A percentile compares a stretch with the other conserved stretches of the same genome.
phyloP scores from a whole-genome alignment of 30 jellyfish, hydroid and myxozoan species.

The Catostylus mosaicus region DNA sequence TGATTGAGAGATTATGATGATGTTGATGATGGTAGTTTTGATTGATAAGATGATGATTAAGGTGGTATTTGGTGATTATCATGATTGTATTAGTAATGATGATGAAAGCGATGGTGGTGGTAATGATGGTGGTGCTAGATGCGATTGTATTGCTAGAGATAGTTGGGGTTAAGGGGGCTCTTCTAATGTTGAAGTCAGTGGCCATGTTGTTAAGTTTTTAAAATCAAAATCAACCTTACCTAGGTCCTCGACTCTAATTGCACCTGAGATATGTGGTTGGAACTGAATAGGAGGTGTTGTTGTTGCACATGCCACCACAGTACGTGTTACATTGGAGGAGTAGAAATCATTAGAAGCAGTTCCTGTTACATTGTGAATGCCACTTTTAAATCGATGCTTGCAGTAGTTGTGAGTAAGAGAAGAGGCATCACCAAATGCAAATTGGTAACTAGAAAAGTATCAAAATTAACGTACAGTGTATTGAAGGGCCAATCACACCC shows the following conservation, averaged over 20 bases:
- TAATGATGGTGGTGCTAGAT: no score
- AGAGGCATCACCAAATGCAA: slow-evolving; percentile 42
- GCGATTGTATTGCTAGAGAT: no score
- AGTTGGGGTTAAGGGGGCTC: no score
- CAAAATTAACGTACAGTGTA: no score
- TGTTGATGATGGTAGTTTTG: background rate
- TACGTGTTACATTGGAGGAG: slow-evolving; percentile 19
- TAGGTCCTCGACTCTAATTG: slow-evolving; percentile 15
- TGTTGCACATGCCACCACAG: slow-evolving; percentile 17
- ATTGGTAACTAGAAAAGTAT: slow-evolving; percentile 21
- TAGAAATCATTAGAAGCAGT: slow-evolving; percentile 43
- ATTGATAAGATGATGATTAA: background rate
- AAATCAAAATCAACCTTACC: slow-evolving; percentile 41
- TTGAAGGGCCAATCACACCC: no score
- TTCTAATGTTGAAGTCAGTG: no score
- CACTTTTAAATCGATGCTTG: slow-evolving; percentile 28
- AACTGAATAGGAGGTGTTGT: slow-evolving; percentile 15
- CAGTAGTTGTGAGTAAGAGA: slow-evolving; percentile 18
- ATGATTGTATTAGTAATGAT: background rate
- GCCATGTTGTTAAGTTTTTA: background rate
- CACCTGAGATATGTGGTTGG: slow-evolving; percentile 15
- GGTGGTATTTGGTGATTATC: background rate
- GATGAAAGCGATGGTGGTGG: background rate
- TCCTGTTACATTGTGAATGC: slow-evolving; percentile 28
- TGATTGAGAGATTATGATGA: background rate